These are phyloP conservation scores for Falco rusticolus DNA, from an alignment of 2,797 vertebrate genomes.

Conservation along the genomic window DNA sequence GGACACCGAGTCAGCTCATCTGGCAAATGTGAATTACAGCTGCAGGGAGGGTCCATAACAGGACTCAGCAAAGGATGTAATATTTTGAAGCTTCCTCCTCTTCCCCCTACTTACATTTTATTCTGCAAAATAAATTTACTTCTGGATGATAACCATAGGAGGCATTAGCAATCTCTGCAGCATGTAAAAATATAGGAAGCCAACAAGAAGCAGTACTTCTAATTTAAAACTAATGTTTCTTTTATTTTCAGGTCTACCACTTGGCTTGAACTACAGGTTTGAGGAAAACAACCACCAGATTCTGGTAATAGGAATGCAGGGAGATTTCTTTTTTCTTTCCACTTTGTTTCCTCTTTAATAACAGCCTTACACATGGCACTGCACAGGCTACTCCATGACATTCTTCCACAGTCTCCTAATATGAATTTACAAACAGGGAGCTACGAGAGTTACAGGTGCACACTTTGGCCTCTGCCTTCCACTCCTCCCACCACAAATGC, in stretches of 20 bases:
- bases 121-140: conserved; percentile 2
- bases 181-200: not conserved
- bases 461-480: not conserved
- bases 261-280: not conserved
- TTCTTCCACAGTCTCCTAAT: not conserved
- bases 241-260: not conserved
- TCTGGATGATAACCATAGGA: not conserved
- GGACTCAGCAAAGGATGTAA: not conserved
- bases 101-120: not conserved
- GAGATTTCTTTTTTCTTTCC: not conserved
- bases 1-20: rapidly evolving
- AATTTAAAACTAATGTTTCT: not conserved
- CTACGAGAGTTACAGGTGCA: not conserved
- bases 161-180: not conserved
- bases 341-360: not conserved
- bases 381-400: not conserved
- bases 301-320: not conserved
- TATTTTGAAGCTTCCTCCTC: not conserved
- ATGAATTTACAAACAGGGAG: not conserved
- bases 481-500: not conserved
- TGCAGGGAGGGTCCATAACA: not conserved
- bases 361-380: not conserved
- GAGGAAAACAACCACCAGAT: not conserved
- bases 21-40: not conserved
- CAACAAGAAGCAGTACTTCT: not conserved